phyloP scores from a whole-genome alignment of 1,140 invertebrate genomes.

The Lepidurus packardi region DNA sequence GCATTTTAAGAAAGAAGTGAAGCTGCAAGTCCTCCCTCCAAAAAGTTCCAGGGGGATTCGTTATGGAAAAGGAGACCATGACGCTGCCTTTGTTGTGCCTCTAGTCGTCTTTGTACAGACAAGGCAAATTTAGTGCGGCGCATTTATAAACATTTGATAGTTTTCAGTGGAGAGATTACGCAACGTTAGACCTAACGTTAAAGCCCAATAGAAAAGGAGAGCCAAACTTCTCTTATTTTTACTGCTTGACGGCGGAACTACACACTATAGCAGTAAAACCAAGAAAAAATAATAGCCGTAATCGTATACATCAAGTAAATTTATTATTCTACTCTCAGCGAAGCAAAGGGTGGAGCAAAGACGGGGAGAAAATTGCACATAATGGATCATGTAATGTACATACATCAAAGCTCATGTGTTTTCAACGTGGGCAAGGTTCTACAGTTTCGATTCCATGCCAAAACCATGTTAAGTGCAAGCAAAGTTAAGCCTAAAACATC shows the following conservation, averaged over 20 bases:
- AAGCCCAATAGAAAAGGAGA: no score
- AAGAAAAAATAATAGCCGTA: no score
- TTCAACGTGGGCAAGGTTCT: background rate
- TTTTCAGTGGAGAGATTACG: background rate
- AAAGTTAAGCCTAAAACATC: background rate
- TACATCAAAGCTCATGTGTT: background rate
- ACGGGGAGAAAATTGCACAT: background rate
- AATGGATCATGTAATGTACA: background rate
- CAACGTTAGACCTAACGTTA: no score
- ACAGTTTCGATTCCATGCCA: background rate
- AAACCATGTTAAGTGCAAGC: background rate
- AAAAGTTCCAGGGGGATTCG: background rate
- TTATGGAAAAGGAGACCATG: background rate
- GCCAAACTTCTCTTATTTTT: no score
- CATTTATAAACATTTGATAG: background rate
- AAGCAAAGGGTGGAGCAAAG: background rate
- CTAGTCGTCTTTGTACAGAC: constrained; percentile 8
- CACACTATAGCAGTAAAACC: no score
- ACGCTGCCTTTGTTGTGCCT: constrained; percentile 11
- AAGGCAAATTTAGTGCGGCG: background rate
- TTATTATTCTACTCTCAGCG: no score
- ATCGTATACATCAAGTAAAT: no score
- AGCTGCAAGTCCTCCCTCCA: background rate
- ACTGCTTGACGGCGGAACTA: no score
- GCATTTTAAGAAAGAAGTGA: constrained; percentile 31